phyloP scores from a whole-genome alignment of 2,113 vertebrate species.

The Pterocles gutturalis region DNA sequence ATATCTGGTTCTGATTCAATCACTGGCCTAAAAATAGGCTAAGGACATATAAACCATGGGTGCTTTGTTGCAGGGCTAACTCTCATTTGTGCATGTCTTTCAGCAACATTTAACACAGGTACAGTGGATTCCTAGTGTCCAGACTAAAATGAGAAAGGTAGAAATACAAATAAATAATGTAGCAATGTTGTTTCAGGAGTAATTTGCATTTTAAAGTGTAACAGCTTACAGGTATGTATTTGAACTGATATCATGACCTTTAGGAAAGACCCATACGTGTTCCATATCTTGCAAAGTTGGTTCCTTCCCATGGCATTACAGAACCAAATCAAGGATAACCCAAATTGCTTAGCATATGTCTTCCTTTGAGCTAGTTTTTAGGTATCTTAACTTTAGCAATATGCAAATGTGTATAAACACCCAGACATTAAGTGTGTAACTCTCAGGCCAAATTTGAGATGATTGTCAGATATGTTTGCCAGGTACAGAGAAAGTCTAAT shows the following conservation, averaged over 20 bases:
- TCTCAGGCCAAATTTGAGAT: background rate
- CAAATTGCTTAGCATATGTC: background rate
- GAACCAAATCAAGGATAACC: background rate
- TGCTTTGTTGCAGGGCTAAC: background rate
- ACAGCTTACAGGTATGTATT: background rate
- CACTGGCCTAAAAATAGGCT: background rate
- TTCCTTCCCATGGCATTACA: background rate
- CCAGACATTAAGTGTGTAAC: background rate
- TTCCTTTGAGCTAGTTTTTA: background rate
- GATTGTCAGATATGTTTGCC: background rate
- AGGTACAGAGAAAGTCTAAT: background rate
- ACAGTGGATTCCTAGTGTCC: background rate
- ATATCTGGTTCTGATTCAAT: background rate
- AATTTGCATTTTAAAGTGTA: background rate
- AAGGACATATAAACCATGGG: background rate
- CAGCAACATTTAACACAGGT: background rate
- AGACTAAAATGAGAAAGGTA: background rate
- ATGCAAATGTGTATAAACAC: background rate
- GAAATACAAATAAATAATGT: background rate
- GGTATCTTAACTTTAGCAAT: background rate
- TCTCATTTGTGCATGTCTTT: background rate
- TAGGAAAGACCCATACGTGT: background rate
- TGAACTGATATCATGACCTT: background rate
- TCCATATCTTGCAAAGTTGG: background rate
- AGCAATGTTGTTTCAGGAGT: background rate